Evolutionary conservation across 2,888 invertebrate species (phyloP).

Genomic region (Thera obeliscata): DNA sequence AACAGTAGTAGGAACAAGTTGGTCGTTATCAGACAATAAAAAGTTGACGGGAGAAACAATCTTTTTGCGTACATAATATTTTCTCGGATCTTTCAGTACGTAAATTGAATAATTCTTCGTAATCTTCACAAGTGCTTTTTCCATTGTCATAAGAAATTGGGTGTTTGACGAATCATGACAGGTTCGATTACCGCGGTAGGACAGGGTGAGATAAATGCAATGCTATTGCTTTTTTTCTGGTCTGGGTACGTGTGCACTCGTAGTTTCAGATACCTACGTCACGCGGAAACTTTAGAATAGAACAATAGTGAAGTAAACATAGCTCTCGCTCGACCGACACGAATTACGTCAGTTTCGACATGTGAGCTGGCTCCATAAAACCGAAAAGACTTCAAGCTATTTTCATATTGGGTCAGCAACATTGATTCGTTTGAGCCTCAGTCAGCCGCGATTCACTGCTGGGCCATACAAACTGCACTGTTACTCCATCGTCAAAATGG

Average conservation of each 20-base stretch:
- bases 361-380: constrained; percentile 63
- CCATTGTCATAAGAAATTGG: too few relatives aligned
- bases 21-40: too few relatives aligned
- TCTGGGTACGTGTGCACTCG: not conserved
- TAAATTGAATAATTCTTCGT: too few relatives aligned
- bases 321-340: constrained; percentile 49
- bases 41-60: too few relatives aligned
- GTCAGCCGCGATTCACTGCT: constrained; percentile 59
- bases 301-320: constrained; percentile 55
- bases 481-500: constrained; percentile 47
- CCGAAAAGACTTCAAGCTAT: constrained; percentile 73
- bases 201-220: too few relatives aligned
- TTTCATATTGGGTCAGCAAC: constrained; percentile 73
- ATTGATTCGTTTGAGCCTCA: constrained; percentile 55
- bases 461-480: constrained; percentile 46
- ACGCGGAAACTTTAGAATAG: constrained; percentile 8
- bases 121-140: too few relatives aligned
- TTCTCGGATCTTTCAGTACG: too few relatives aligned
- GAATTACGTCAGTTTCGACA: constrained; percentile 69
- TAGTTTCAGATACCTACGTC: not conserved
- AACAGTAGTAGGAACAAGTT: too few relatives aligned
- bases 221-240: not conserved
- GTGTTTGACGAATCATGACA: too few relatives aligned
- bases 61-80: too few relatives aligned
- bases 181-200: too few relatives aligned